These are phyloP conservation scores for Gorsachius magnificus DNA, from an alignment of 2,797 vertebrate species.

Conservation along the genomic window DNA sequence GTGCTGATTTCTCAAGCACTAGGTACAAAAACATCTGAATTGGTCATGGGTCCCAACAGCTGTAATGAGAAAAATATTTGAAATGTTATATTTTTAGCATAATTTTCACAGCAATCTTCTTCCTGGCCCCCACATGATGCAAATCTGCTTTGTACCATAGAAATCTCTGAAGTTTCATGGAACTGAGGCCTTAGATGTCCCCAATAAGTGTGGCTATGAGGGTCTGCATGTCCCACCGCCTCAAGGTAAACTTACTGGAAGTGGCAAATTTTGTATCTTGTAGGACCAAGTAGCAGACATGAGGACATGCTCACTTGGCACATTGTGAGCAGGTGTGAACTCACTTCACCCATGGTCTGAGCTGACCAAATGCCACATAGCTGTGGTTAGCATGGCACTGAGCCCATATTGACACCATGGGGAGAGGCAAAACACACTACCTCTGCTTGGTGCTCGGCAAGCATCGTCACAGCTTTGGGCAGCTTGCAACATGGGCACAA, in stretches of 20 bases:
- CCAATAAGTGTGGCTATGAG: not conserved
- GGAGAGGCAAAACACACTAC: not conserved
- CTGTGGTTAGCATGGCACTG: not conserved
- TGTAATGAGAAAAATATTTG: not conserved
- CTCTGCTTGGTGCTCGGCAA: not conserved
- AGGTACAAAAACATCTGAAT: not conserved
- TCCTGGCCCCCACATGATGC: not conserved
- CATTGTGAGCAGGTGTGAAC: not conserved
- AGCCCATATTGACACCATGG: rapidly evolving
- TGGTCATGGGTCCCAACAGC: too few relatives aligned
- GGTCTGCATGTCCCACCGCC: not conserved
- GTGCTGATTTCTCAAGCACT: not conserved
- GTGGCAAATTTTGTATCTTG: rapidly evolving
- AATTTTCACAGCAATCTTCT: not conserved
- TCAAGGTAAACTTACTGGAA: not conserved
- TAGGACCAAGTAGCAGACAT: not conserved
- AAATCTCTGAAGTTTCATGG: not conserved
- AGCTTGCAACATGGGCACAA: not conserved
- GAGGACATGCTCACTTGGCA: not conserved
- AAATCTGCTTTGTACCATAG: not conserved
- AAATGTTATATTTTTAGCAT: not conserved
- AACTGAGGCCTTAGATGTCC: not conserved
- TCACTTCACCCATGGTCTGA: not conserved
- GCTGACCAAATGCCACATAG: not conserved
- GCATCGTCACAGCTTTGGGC: not conserved